A percentile compares a stretch with the other conserved stretches of the same genome.
Conservation (phyloP, 30 jellyfish, hydroid and myxozoan species). For the Chironex yamaguchii region DNA sequence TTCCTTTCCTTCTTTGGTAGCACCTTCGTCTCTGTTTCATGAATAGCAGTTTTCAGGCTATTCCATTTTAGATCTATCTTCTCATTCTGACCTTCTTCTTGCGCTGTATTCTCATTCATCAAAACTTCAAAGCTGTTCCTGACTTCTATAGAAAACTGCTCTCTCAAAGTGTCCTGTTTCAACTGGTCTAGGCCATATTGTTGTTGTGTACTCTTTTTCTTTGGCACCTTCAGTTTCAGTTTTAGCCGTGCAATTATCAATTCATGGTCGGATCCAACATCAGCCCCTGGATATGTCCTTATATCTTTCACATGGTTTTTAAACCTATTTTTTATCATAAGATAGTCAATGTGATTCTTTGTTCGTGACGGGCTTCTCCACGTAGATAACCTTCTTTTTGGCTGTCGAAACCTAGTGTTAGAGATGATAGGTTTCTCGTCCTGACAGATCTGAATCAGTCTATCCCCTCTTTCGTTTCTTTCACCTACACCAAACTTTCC, state of each 20-base stretch:
- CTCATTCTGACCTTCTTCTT: not conserved
- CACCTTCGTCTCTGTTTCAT: slow-evolving; percentile 6
- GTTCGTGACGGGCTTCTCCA: slow-evolving; percentile 24
- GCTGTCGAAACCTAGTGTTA: not conserved
- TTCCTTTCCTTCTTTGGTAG: not conserved
- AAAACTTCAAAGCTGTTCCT: not conserved
- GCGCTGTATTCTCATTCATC: slow-evolving; percentile 1
- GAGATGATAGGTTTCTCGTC: slow-evolving; percentile 3
- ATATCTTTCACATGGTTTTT: not conserved
- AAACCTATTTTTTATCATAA: slow-evolving; percentile 3
- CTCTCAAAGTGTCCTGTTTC: not conserved
- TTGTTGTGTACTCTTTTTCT: not conserved
- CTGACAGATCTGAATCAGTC: not conserved
- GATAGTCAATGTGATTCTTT: slow-evolving; percentile 37
- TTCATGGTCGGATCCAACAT: slow-evolving; percentile 2
- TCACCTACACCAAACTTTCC: too few species aligned
- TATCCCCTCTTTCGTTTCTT: not conserved
- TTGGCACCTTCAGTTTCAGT: not conserved
- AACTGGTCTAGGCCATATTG: not conserved
- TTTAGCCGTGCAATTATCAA: not conserved
- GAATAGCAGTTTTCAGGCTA: not conserved
- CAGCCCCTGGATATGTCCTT: slow-evolving; percentile 28
- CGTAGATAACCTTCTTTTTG: too few species aligned
- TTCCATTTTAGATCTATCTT: slow-evolving; percentile 4
- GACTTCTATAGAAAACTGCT: not conserved